Evolutionary conservation across 2,888 invertebrate species (phyloP), one percentile per base, ranked within the genome.

Genomic region (Pomacea canaliculata): DNA sequence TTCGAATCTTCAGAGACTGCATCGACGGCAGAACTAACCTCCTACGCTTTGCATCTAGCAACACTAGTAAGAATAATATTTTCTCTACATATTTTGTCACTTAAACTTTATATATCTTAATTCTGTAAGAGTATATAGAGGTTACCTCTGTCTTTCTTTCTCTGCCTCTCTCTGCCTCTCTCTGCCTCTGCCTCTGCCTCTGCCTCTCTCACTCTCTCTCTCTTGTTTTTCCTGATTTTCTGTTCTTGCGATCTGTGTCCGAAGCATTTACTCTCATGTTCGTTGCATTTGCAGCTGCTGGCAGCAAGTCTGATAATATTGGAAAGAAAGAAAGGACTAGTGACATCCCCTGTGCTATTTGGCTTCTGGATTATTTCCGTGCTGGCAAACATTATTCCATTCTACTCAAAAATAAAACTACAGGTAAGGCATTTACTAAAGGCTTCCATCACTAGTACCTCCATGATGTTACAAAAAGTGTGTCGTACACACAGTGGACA

Each of bases 321-420:
- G 59, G 70, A 70, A 27, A 70, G 59, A 70, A 51, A 59, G 27
- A 70, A 56, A n/a, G 70, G 70, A n/a, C 27, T 70, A n/a, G 27
- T 59, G 27, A 59, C 70, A 1, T 70, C 70, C 70, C 70, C 27
- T 59, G 59, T 70, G 2, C 27, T 70, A 10, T 70, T 70, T 59
- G 23, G 7, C 27, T 70, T 70, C 59, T 70, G 70, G 70, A 18
- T 70, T 27, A 1, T 70, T 19, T 51, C 70, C 56, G 27, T 51
- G 19, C 13, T 70, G 16, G 51, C 16, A n/a, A 59, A 56, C 59
- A 23, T 70, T 56, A 59, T 70, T 59, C 70, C 70, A 12, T 70
- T 70, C 27, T 70, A 70, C 70, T 59, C 70, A 51, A 70, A 70
- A 12, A 70, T 70, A 46, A 70, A 59, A 70, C 70, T 70, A 59